Percentiles rank a stretch among this genome's conserved stretches.
phyloP scores from a whole-genome alignment of 92 coral and sea anemone genomes.

The Parazoanthus darwini region DNA sequence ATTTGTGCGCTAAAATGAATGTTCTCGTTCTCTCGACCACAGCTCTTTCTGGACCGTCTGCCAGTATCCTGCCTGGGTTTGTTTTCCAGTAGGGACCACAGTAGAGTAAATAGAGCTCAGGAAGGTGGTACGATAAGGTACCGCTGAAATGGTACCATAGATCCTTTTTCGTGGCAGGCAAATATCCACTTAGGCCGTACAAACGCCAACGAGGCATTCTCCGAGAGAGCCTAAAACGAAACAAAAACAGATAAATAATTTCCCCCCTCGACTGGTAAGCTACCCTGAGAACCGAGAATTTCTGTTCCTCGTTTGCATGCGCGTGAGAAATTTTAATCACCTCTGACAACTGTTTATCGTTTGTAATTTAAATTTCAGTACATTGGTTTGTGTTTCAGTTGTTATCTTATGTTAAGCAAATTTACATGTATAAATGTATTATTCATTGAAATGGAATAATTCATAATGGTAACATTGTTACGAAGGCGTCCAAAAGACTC shows the following conservation, averaged over 20 bases:
- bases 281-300: neutral
- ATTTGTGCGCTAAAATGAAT: neutral
- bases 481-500: too few species aligned
- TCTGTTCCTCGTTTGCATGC: neutral
- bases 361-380: too few species aligned
- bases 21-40: neutral
- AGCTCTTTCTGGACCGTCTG: neutral
- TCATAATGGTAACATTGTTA: too few species aligned
- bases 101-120: neutral
- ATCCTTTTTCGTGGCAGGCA: conserved; percentile 88
- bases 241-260: neutral
- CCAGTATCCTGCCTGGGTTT: neutral
- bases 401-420: too few species aligned
- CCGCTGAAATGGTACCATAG: conserved; percentile 95
- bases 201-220: conserved; percentile 96
- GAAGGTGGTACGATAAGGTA: conserved; percentile 84
- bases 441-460: too few species aligned
- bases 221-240: conserved; percentile 85
- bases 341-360: too few species aligned
- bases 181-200: conserved; percentile 97
- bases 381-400: too few species aligned
- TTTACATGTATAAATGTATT: too few species aligned
- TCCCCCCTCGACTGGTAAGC: neutral
- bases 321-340: too few species aligned
- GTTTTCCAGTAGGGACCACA: neutral